Evolutionary conservation across 2,888 invertebrate species (phyloP), one percentile per base, ranked within the genome.

Genomic region (Folsomia manolachei): DNA sequence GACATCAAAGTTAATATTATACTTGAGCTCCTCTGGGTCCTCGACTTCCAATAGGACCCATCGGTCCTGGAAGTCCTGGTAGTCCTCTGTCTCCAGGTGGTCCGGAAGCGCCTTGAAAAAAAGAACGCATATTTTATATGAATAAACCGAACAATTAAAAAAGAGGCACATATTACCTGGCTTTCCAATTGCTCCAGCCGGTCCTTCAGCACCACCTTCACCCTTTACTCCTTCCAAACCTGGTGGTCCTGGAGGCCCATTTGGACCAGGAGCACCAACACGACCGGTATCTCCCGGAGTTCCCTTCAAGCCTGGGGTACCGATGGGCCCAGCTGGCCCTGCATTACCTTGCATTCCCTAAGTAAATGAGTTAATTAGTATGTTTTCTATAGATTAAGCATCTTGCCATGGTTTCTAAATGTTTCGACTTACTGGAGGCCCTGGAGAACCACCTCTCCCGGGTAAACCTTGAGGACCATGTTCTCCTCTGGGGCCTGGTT

Each of bases 161-260:
- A 14, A 21, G 19, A 61, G 7, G 19, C 19, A 19, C 7, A 19
- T 61, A n/a, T n/a, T n/a, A 18, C 91, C 93, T 67, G 88, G 87
- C 0, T 89, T 88, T 19, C 93, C 93, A 75, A 86, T 84, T n/a
- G 87, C 87, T 9, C 92, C 93, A 64, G 88, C 85, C 0, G 88
- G 87, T 18, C 95, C 94, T 62, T 88, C 81, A 66, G 89, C 87
- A 2, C 92, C 85, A 11, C 81, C 85, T 82, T 92, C 91, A 14
- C 93, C 94, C 83, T 91, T 92, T 24, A 86, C 84, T 62, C 92
- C 92, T 82, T 92, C 91, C 1, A 85, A 82, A 39, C 94, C 93
- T 27, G 90, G 89, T 23, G 88, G 85, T 1, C 94, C 93, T 71
- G 88, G 21, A 23, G 66, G 66, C n/a, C 56, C 56, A 4, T 9